These are phyloP conservation scores for Drosophila peninsularis DNA, from an alignment of 2,888 invertebrate genomes.

Conservation along the genomic window DNA sequence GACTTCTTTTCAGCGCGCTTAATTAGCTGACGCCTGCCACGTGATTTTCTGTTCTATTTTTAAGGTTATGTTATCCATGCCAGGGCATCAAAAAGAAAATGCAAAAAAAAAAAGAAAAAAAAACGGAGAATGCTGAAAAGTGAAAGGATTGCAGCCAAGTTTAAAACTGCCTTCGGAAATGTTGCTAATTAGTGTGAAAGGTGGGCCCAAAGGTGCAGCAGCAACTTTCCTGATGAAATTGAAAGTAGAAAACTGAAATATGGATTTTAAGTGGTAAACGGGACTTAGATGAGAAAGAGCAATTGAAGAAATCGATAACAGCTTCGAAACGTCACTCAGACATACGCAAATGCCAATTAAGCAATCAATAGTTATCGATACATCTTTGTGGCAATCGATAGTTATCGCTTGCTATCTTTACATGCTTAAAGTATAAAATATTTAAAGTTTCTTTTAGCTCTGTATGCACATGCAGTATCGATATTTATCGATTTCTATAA, in stretches of 20 bases:
- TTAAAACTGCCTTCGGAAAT: constrained; percentile 13
- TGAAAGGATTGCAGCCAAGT: constrained; percentile 15
- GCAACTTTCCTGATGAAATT: background rate
- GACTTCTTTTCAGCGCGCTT: constrained; percentile 47
- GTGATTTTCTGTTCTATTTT: constrained; percentile 33
- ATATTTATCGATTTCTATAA: background rate
- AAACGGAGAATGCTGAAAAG: constrained; percentile 5
- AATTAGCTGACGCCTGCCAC: constrained; percentile 57
- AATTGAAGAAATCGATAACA: background rate
- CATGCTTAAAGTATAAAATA: too few relatives aligned
- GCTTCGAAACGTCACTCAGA: too few relatives aligned
- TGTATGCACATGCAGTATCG: background rate
- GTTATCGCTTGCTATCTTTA: background rate
- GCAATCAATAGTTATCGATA: background rate
- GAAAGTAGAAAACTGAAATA: background rate
- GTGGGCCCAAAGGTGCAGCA: background rate
- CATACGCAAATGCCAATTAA: too few relatives aligned
- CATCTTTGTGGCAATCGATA: background rate
- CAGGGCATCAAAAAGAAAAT: constrained; percentile 14
- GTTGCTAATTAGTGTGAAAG: constrained; percentile 16
- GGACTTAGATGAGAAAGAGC: background rate
- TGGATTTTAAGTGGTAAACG: background rate
- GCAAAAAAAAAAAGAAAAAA: background rate
- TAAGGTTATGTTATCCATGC: constrained; percentile 43
- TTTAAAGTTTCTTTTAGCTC: too few relatives aligned